These are phyloP conservation scores for Rhodeus uyekii DNA, from an alignment of 2,797 vertebrate species.

Conservation along the genomic window DNA sequence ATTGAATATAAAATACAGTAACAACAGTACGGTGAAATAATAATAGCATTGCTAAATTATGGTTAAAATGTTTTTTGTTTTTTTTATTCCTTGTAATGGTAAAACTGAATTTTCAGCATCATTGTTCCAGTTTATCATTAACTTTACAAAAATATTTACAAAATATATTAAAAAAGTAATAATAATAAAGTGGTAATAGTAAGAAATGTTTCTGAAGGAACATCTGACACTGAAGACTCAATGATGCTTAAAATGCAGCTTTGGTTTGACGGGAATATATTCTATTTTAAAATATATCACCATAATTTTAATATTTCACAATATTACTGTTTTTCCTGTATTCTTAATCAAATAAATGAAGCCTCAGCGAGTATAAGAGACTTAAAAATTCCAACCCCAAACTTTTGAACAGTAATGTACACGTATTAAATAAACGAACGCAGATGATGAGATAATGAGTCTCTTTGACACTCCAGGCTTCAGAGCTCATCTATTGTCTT, in stretches of 20 bases:
- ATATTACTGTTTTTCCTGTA: neutral
- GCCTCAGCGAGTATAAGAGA: neutral
- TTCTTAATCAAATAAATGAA: neutral
- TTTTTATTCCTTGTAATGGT: too few relatives aligned
- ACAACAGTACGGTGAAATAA: neutral
- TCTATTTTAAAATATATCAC: neutral
- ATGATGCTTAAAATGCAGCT: neutral
- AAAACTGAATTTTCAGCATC: neutral
- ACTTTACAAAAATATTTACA: neutral
- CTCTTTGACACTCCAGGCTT: slow-evolving; percentile 25
- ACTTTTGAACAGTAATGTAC: neutral
- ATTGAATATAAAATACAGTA: too few relatives aligned
- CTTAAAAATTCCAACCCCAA: neutral
- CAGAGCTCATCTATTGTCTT: slow-evolving; percentile 46
- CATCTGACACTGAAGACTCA: neutral
- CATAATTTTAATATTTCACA: neutral
- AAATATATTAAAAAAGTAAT: too few relatives aligned
- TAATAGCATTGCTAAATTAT: neutral
- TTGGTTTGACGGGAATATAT: neutral
- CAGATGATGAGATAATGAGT: slow-evolving; percentile 22
- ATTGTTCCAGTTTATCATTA: neutral
- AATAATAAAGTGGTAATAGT: too few relatives aligned
- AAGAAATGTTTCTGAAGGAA: neutral
- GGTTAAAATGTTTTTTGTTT: too few relatives aligned
- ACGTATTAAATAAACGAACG: neutral